phyloP scores from a whole-genome alignment of 2,797 vertebrate genomes.

The Arnoldichthys spilopterus region DNA sequence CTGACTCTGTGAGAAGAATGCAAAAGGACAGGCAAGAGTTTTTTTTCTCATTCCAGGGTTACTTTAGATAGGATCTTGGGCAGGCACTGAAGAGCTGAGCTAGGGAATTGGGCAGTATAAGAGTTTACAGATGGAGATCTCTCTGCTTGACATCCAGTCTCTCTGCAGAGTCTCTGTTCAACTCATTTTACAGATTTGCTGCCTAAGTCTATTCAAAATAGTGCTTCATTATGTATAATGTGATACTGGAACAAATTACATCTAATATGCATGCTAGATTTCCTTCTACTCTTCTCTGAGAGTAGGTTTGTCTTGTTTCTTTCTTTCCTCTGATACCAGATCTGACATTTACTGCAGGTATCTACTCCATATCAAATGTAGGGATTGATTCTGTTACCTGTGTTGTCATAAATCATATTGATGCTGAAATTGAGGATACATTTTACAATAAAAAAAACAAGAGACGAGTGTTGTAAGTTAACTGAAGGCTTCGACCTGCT shows the following conservation, averaged over 20 bases:
- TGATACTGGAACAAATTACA: not conserved
- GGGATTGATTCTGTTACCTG: not conserved
- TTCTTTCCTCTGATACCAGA: not conserved
- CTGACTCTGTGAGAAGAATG: constrained; percentile 26
- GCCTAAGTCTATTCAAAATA: not conserved
- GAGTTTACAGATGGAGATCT: constrained; percentile 7
- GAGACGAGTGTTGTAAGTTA: not conserved
- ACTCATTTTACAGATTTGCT: not conserved
- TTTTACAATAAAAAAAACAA: not conserved
- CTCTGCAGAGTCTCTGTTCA: not conserved
- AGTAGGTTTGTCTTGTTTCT: too few species aligned
- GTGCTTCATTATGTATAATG: not conserved
- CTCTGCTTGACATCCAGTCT: not conserved
- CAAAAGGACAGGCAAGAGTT: constrained; percentile 13
- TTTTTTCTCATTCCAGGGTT: constrained; percentile 8
- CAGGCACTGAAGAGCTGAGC: constrained; percentile 10
- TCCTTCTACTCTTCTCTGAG: too few species aligned
- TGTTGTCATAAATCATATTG: not conserved
- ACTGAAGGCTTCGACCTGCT: not conserved
- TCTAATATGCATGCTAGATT: too few species aligned
- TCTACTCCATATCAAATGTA: not conserved
- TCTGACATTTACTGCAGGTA: not conserved
- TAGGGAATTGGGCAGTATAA: not conserved
- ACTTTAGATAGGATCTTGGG: constrained; percentile 23
- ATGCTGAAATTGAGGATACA: not conserved